Base-by-base conservation (phyloP, 2,797 vertebrate species). In the Gymnothorax reevesii region DNA sequence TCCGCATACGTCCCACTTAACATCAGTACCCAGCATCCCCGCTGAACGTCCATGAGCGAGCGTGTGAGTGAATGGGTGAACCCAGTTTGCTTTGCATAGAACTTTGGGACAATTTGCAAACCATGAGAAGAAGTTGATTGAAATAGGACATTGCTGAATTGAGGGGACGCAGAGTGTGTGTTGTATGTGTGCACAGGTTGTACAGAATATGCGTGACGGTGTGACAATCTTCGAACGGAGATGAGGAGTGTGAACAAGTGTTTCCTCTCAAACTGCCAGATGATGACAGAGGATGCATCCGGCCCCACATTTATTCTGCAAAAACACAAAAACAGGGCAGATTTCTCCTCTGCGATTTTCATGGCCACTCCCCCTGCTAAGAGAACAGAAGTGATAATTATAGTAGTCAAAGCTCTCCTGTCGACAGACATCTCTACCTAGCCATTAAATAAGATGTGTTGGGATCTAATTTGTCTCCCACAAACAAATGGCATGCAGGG, bases 401-500 rank as follows among this genome's bases (percentile, higher is more conserved):
- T 52, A 82, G 85, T 69, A 83, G 88, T 20, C 83, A 80, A 52
- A 80, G 86, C 49, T 86, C 87, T 86, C 89, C 89, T 17, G 83
- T 84, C 66, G 86, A 62, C 87, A 85, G 57, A 82, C 88, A 82
- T 73, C 66, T 87, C 85, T 87, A 88, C 87, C 86, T 84, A 83
- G 85, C 89, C 89, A 90, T 89, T 92, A 89, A 90, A 90, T 82
- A 83, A 88, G 89, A 90, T 83, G 86, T 86, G 88, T 69, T 59
- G 87, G 80, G 62, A 86, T 84, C 87, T 88, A 87, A 90, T 89
- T 91, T 90, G 87, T 90, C 90, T 86, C 77, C 73, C 86, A 88
- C 87, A 86, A 84, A 82, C 82, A 86, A 84, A 85, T 80, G 15
- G 88, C 92, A 92, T 57, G 88, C 92, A 90, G 90, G 89, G 90